Evolutionary conservation across 2,113 vertebrate species (phyloP).

Genomic region (Paradoxurus hermaphroditus): DNA sequence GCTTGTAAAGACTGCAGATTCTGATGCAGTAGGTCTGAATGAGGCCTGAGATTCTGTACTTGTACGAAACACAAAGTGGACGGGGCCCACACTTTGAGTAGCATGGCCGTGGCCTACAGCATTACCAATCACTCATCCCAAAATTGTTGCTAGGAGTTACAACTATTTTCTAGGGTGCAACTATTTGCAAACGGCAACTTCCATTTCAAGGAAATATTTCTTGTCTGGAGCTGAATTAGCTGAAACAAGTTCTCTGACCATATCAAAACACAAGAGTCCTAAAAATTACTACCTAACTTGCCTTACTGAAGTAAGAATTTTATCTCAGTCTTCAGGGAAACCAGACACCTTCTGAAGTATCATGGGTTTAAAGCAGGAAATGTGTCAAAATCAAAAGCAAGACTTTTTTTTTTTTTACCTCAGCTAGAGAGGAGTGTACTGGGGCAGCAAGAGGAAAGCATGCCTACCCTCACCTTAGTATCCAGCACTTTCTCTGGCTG

Average conservation of each 20-base stretch:
- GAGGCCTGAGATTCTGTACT: background rate
- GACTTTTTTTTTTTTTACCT: background rate
- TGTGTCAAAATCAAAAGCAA: background rate
- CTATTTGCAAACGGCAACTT: background rate
- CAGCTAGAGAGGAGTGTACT: background rate
- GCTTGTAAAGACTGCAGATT: background rate
- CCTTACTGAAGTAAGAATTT: background rate
- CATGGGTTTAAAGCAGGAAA: background rate
- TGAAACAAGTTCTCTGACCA: background rate
- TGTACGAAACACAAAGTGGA: background rate
- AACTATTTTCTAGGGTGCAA: background rate
- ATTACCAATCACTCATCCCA: background rate
- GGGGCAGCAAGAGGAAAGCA: background rate
- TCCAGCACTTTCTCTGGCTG: background rate
- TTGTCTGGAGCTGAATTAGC: background rate
- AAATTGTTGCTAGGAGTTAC: background rate
- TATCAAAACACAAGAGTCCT: background rate
- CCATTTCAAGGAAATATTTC: background rate
- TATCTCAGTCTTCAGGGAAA: background rate
- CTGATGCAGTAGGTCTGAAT: background rate
- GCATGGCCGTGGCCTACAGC: background rate
- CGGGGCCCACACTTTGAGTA: background rate
- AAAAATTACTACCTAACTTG: background rate
- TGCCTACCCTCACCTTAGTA: background rate
- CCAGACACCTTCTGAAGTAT: background rate